A percentile compares a stretch with the other conserved stretches of the same genome.
phyloP scores from a whole-genome alignment of 2,888 invertebrate species.

The Lathronympha strigana region DNA sequence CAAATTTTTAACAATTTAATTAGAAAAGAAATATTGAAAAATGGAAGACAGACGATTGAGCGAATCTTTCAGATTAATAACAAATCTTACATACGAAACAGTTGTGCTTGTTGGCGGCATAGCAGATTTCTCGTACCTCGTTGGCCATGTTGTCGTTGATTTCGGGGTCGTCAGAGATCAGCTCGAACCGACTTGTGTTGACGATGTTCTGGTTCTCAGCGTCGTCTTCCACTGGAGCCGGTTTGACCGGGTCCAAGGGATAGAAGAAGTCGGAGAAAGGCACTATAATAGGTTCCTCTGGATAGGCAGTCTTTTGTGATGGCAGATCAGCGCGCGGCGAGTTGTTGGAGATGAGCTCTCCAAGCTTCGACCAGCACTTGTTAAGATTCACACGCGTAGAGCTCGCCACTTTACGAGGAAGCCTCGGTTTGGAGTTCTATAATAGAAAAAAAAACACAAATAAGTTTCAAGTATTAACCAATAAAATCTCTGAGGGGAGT shows the following conservation, averaged over 20 bases:
- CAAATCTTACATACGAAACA: constrained; percentile 80
- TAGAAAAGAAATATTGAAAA: constrained; percentile 45
- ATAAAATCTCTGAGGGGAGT: neutral
- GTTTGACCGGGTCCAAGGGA: constrained; percentile 73
- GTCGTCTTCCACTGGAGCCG: constrained; percentile 70
- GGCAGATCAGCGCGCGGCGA: constrained; percentile 75
- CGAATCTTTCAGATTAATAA: constrained; percentile 56
- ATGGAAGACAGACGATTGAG: constrained; percentile 50
- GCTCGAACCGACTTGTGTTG: constrained; percentile 72
- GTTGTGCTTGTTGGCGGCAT: constrained; percentile 64
- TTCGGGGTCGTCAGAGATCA: constrained; percentile 71
- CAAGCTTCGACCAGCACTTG: constrained; percentile 86
- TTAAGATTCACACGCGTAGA: constrained; percentile 86
- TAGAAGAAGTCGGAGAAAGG: constrained; percentile 75
- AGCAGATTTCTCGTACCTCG: constrained; percentile 83
- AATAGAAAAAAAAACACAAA: constrained; percentile 60
- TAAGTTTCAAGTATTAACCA: constrained; percentile 40
- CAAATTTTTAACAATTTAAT: constrained; percentile 52
- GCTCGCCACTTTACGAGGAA: constrained; percentile 82
- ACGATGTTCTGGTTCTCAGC: constrained; percentile 77
- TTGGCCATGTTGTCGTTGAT: constrained; percentile 84
- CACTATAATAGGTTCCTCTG: constrained; percentile 73
- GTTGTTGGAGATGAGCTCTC: constrained; percentile 80
- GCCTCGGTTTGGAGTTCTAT: constrained; percentile 83
- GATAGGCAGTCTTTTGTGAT: constrained; percentile 76